Base-by-base conservation (phyloP, 1,140 invertebrate genomes). In the Dendrolimus kikuchii region DNA sequence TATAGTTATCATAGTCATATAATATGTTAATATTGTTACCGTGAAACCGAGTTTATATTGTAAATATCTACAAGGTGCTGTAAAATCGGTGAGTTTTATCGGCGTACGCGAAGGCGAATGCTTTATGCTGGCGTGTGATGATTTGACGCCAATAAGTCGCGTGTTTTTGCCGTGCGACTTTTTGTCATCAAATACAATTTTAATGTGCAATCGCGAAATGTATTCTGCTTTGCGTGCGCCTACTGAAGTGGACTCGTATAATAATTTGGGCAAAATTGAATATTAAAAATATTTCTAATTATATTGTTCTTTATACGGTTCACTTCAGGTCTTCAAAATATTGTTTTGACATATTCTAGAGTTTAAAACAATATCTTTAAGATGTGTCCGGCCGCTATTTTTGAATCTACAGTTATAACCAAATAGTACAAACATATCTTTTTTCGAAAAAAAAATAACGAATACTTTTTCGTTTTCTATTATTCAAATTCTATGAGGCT, bases 191-290 rank as follows among this genome's bases (percentile, higher is more conserved):
- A 37, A 51, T 58, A 57, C 50, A 49, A 53, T 62, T 57, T 55
- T 60, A 7, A 53, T 55, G 57, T 66, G 71, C 70, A 51, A 62
- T 57, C 58, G 66, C 56, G 59, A 66, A 58, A 54, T 57, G 49
- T 66, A 59, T 72, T 77, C 70, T 55, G 60, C 65, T 77, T 72
- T 71, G 64, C 66, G 68, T 77, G 66, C 72, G 77, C 72, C 71
- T 71, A 49, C 55, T 41, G 59, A 63, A 62, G 55, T 66, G 60
- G 61, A 57, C 51, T 49, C 56, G 47, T 51, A 49, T 48, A 62
- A 57, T 41, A 49, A 46, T 39, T 49, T 58, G n/a, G 5, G 5
- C 23, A 9, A 7, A 6, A 7, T 45, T 8, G n/a, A 5, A 8
- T 9, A 45, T 45, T 45, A 10, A 10, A n/a, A 45, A 45, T 45